These are phyloP conservation scores for Drosophila sucinea DNA, from an alignment of 1,140 invertebrate genomes.

Conservation along the genomic window DNA sequence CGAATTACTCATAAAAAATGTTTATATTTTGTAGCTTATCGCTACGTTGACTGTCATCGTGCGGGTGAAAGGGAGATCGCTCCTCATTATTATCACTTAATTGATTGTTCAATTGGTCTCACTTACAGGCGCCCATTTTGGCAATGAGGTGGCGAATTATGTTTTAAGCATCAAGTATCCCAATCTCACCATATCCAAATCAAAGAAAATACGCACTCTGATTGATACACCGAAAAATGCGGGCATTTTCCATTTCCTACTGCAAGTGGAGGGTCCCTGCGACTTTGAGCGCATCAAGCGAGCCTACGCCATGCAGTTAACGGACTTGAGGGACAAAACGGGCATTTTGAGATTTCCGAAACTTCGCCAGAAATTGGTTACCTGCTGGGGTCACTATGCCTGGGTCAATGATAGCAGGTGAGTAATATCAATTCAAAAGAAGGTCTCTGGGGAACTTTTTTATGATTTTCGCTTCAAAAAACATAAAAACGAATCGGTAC, in stretches of 20 bases:
- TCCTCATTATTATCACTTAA: constrained; percentile 11
- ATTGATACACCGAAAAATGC: constrained; percentile 88
- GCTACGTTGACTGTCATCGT: neutral
- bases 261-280: constrained; percentile 85
- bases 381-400: constrained; percentile 88
- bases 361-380: constrained; percentile 85
- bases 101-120: neutral
- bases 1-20: constrained; percentile 73
- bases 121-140: constrained; percentile 67
- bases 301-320: constrained; percentile 84
- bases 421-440: neutral
- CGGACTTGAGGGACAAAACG: constrained; percentile 84
- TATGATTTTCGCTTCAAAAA: too few relatives aligned
- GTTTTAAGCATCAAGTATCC: constrained; percentile 85
- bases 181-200: constrained; percentile 86
- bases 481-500: too few relatives aligned
- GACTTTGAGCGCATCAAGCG: constrained; percentile 83
- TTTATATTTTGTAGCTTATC: neutral
- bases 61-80: constrained; percentile 1
- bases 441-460: too few relatives aligned
- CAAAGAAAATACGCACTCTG: constrained; percentile 86
- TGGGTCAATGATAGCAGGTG: constrained; percentile 85
- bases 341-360: constrained; percentile 86
- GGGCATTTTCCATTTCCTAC: constrained; percentile 87
- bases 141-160: constrained; percentile 74